A percentile compares a stretch with the other conserved stretches of the same genome.
Conservation (phyloP, 2,797 vertebrate species). For the Urophycis tenuis region DNA sequence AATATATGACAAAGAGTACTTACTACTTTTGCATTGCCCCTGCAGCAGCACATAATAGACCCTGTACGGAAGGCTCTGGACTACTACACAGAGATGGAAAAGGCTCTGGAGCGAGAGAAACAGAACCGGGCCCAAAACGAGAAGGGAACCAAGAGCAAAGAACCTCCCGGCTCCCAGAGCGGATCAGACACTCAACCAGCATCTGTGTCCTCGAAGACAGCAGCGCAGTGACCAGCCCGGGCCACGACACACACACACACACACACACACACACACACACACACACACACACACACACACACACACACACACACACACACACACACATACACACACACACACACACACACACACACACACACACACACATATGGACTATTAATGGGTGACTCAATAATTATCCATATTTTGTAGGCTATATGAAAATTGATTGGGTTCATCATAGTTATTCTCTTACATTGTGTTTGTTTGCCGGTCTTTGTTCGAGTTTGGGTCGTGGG, state of each 20-base stretch:
- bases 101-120: slow-evolving; percentile 69
- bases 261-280: neutral
- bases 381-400: neutral
- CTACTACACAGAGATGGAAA: slow-evolving; percentile 79
- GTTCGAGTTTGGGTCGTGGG: neutral
- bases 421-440: neutral
- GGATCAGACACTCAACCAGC: neutral
- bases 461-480: neutral
- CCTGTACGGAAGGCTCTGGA: slow-evolving; percentile 73
- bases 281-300: neutral
- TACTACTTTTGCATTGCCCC: neutral
- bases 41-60: slow-evolving; percentile 74
- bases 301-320: neutral
- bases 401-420: neutral
- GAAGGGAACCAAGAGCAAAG: slow-evolving; percentile 49
- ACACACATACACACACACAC: no score
- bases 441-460: neutral
- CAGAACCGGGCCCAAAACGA: slow-evolving; percentile 58
- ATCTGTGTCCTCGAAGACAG: neutral
- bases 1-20: neutral
- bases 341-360: neutral
- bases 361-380: neutral
- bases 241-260: neutral
- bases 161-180: slow-evolving; percentile 11
- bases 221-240: neutral